Evolutionary conservation across 2,113 vertebrate species (phyloP), one percentile per base, ranked within the genome.

Genomic region (Phycodurus eques): DNA sequence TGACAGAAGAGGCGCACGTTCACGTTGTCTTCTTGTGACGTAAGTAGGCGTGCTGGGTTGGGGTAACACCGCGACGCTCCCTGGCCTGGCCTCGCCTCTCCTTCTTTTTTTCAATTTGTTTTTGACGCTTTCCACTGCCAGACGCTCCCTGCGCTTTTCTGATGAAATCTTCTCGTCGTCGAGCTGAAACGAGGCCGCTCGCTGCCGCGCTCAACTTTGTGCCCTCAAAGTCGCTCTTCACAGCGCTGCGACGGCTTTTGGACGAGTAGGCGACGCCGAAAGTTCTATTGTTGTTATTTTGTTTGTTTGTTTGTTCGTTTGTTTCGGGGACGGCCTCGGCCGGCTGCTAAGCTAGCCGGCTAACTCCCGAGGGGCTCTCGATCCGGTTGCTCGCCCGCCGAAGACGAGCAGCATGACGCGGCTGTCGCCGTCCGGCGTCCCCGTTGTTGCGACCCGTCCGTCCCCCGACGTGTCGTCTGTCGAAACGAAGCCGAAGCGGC

Each of bases 131-230:
- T 3, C 9, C 19, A 43, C 2, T 83, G 80, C n/a, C 2, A 8
- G 79, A 83, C 86, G 69, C 59, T 88, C 87, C 86, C 86, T 86
- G 9, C 17, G 19, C 2, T 89, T 79, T 31, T 92, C 92, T 93
- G 92, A 93, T 91, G 92, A 92, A 92, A 93, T 91, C 86, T 70
- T 66, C 10, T 33, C 13, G n/a, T 57, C 3, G 22, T 65, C 70
- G 56, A 11, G 67, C 69, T 61, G 60, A 74, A 66, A 27, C 42
- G 17, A 56, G 51, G n/a, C 46, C 47, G 0, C 73, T 42, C 11
- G 59, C 63, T 60, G 42, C 1, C 0, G 12, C 27, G 27, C 27
- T 27, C 27, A 68, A 68, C 5, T 4, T 8, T 5, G 27, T 0
- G 11, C 22, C 56, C 13, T 17, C 12, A 1, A 20, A 3, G 8